Percentiles rank a stretch among this genome's conserved stretches.
Conservation (phyloP, 2,888 invertebrate genomes). For the Eulithis prunata region DNA sequence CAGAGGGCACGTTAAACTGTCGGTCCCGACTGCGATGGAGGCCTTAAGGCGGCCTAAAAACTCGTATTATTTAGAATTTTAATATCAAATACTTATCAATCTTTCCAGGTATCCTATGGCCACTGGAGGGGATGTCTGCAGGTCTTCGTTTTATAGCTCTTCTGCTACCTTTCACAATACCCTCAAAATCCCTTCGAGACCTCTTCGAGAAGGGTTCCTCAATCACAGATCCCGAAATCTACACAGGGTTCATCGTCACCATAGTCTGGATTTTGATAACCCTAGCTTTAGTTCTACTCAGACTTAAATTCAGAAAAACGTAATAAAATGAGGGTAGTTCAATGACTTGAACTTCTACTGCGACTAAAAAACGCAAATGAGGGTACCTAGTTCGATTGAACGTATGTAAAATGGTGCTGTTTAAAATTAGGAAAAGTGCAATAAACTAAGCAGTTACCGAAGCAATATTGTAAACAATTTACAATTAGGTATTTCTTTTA, state of each 20-base stretch:
- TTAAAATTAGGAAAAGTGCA: constrained; percentile 22
- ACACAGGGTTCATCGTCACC: constrained; percentile 88
- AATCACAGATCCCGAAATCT: constrained; percentile 87
- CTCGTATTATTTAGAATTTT: not conserved
- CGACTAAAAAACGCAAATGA: not conserved
- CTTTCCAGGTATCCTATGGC: constrained; percentile 86
- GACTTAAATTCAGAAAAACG: constrained; percentile 67
- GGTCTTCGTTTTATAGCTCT: constrained; percentile 85
- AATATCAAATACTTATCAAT: not conserved
- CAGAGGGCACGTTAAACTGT: no score
- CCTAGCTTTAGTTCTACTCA: constrained; percentile 81
- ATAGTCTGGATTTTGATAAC: constrained; percentile 86
- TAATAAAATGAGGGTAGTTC: constrained; percentile 42
- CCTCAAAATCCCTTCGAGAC: constrained; percentile 90
- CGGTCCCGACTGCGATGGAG: no score
- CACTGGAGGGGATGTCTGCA: constrained; percentile 87
- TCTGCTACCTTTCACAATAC: constrained; percentile 91
- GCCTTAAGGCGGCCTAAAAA: no score
- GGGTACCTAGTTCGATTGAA: not conserved
- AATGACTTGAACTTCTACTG: no score
- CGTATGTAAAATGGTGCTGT: constrained; percentile 12
- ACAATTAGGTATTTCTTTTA: not conserved
- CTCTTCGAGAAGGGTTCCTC: constrained; percentile 90
- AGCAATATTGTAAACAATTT: not conserved
- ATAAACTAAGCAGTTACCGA: constrained; percentile 19